A percentile compares a stretch with the other conserved stretches of the same genome.
Evolutionary conservation across 2,797 vertebrate species (phyloP).

Genomic region (Galago senegalensis): DNA sequence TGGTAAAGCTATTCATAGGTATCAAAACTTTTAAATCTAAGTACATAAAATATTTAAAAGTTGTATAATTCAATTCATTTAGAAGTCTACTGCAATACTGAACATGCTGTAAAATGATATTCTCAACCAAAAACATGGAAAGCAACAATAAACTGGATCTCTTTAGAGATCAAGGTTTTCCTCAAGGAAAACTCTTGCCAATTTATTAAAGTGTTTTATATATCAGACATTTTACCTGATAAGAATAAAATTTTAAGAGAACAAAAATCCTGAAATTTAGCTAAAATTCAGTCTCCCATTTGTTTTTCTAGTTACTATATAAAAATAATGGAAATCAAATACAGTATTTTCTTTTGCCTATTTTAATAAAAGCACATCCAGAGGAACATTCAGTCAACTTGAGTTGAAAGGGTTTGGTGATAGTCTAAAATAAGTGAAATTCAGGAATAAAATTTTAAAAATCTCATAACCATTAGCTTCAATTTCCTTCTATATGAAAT

Average conservation of each 20-base stretch:
- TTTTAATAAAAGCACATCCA: slow-evolving; percentile 15
- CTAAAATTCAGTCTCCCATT: slow-evolving; percentile 20
- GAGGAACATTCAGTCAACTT: neutral
- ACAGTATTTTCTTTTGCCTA: slow-evolving; percentile 37
- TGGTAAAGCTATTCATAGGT: neutral
- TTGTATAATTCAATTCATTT: slow-evolving; percentile 34
- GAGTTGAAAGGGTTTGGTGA: neutral
- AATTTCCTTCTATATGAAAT: slow-evolving; percentile 33
- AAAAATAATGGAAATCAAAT: slow-evolving; percentile 34
- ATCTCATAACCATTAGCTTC: slow-evolving; percentile 31
- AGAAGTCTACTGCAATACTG: neutral
- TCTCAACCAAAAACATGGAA: slow-evolving; percentile 59
- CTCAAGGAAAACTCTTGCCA: slow-evolving; percentile 45
- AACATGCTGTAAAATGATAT: slow-evolving; percentile 5
- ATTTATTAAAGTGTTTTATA: slow-evolving; percentile 54
- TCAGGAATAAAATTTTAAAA: slow-evolving; percentile 1
- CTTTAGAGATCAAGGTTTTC: slow-evolving; percentile 42
- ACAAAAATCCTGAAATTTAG: slow-evolving; percentile 34
- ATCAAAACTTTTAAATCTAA: slow-evolving; percentile 39
- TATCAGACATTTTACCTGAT: neutral
- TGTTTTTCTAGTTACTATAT: neutral
- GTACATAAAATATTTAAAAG: slow-evolving; percentile 52
- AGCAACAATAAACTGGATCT: slow-evolving; percentile 19
- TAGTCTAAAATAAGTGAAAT: neutral
- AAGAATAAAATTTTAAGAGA: slow-evolving; percentile 54